Evolutionary conservation across 23 tunicate species (phyloP).

Genomic region (Halocynthia aurantium): DNA sequence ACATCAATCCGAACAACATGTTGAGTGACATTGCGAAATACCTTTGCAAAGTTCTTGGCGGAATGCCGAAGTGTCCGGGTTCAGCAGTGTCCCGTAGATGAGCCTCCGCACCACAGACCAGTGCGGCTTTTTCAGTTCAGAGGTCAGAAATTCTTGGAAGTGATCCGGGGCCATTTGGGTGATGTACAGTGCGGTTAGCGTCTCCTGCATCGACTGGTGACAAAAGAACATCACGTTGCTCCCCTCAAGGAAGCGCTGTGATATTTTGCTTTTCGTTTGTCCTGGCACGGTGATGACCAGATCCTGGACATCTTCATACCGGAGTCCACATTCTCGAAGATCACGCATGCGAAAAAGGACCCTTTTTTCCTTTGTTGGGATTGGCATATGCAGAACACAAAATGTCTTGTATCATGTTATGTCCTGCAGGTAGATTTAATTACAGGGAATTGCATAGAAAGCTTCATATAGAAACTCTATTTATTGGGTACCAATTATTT

Average conservation of each 20-base stretch:
- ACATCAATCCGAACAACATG: neutral
- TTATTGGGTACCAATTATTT: too few relatives aligned
- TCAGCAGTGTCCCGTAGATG: neutral
- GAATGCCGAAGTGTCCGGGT: neutral
- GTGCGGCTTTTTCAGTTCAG: neutral
- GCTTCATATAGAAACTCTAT: too few relatives aligned
- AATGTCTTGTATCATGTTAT: too few relatives aligned
- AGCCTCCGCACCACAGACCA: conserved; percentile 5
- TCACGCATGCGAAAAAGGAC: neutral
- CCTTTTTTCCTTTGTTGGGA: neutral
- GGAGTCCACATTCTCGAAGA: neutral
- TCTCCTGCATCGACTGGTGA: conserved; percentile 6
- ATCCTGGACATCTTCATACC: conserved; percentile 11
- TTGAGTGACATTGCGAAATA: neutral
- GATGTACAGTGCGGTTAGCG: neutral
- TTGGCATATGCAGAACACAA: too few relatives aligned
- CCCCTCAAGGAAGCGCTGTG: conserved; percentile 4
- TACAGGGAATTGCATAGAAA: too few relatives aligned
- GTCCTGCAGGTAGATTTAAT: too few relatives aligned
- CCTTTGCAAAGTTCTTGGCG: conserved; percentile 9
- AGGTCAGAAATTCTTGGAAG: neutral
- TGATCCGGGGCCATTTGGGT: neutral
- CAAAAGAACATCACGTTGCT: conserved; percentile 8
- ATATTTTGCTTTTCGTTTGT: conserved; percentile 2
- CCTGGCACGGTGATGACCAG: neutral